Conservation (phyloP, 2,888 invertebrate genomes). For the Temnothorax ravouxi region DNA sequence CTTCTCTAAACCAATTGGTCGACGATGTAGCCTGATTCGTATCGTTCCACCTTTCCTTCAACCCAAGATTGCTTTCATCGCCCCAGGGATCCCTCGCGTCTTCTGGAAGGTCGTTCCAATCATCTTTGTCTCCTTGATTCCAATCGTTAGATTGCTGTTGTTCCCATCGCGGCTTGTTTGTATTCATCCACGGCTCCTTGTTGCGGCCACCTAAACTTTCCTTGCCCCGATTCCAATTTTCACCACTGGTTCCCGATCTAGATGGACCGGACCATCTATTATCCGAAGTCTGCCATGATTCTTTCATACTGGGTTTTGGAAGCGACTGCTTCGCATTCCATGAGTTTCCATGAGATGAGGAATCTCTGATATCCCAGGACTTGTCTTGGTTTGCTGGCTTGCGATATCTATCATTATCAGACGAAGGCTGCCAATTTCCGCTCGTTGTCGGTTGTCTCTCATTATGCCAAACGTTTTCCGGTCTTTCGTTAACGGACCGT, state of each 20-base stretch:
- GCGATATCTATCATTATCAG: slow-evolving; percentile 69
- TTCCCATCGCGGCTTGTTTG: slow-evolving; percentile 77
- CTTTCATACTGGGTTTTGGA: slow-evolving; percentile 54
- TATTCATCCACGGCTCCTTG: slow-evolving; percentile 74
- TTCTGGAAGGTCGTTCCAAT: slow-evolving; percentile 83
- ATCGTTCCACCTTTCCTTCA: slow-evolving; percentile 74
- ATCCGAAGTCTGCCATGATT: slow-evolving; percentile 65
- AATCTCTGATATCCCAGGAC: slow-evolving; percentile 68
- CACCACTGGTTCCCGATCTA: slow-evolving; percentile 49
- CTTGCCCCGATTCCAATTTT: slow-evolving; percentile 81
- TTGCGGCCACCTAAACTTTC: slow-evolving; percentile 74
- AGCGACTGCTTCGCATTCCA: slow-evolving; percentile 62
- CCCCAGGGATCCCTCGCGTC: slow-evolving; percentile 85
- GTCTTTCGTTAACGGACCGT: slow-evolving; percentile 47
- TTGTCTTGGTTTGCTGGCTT: slow-evolving; percentile 70
- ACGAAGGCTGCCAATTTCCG: slow-evolving; percentile 68
- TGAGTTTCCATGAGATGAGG: slow-evolving; percentile 44
- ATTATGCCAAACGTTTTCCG: slow-evolving; percentile 59
- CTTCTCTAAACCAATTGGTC: slow-evolving; percentile 71
- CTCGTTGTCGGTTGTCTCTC: slow-evolving; percentile 66
- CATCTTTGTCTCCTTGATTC: slow-evolving; percentile 79
- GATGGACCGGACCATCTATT: slow-evolving; percentile 64
- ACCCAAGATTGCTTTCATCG: slow-evolving; percentile 77
- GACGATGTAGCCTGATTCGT: slow-evolving; percentile 43
- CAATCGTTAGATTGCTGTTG: slow-evolving; percentile 66